Percentiles rank a stretch among this genome's conserved stretches.
Evolutionary conservation across 2,888 invertebrate genomes (phyloP).

Genomic region (Sphaeridia pumilis): DNA sequence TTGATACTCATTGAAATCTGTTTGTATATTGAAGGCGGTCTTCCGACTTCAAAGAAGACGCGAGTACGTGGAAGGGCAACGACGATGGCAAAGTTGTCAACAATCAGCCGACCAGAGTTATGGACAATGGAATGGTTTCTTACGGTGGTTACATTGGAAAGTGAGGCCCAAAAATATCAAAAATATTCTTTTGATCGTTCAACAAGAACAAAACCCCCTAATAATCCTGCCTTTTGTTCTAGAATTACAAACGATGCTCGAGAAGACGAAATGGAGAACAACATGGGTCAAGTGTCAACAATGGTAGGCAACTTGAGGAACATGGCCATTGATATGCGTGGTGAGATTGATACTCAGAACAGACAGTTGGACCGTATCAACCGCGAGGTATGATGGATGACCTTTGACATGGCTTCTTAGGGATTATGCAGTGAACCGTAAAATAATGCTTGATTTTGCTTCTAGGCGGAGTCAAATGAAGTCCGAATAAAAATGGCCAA

Average conservation of each 20-base stretch:
- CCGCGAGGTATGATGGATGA: conserved; percentile 81
- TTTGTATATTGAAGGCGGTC: too few relatives aligned
- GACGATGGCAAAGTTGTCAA: conserved; percentile 49
- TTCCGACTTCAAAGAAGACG: conserved; percentile 47
- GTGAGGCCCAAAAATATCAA: too few relatives aligned
- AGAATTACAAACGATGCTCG: conserved; percentile 97
- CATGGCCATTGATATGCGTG: conserved; percentile 99
- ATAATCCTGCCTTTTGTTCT: too few relatives aligned
- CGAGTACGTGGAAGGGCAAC: conserved; percentile 49
- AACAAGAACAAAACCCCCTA: not conserved
- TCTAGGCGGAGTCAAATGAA: conserved; percentile 85
- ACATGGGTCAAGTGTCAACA: conserved; percentile 73
- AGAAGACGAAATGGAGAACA: conserved; percentile 98
- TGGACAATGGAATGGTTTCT: conserved; percentile 43
- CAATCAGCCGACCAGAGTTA: conserved; percentile 43
- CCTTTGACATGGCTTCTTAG: too few relatives aligned
- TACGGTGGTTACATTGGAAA: conserved; percentile 46
- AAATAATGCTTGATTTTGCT: conserved; percentile 24
- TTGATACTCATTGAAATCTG: conserved; percentile 7
- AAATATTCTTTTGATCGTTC: too few relatives aligned
- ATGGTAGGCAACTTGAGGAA: conserved; percentile 98
- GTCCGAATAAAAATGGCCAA: conserved; percentile 93
- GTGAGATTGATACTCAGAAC: conserved; percentile 95
- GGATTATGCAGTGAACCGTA: not conserved
- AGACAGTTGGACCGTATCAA: conserved; percentile 94